Conservation (phyloP, 1,140 invertebrate species). For the Cydia amplana region DNA sequence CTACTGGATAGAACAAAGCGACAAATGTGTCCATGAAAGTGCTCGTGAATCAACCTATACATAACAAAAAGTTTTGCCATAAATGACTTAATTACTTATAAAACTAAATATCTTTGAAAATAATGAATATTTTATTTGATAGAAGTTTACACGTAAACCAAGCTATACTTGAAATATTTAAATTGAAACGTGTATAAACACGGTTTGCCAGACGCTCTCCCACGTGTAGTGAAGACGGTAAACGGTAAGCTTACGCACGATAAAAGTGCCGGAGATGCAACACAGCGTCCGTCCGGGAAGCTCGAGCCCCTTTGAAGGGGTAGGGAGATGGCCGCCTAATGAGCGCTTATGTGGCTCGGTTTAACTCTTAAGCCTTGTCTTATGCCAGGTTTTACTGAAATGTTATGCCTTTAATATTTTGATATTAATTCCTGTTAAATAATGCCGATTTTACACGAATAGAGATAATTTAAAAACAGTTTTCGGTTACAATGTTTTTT, state of each 20-base stretch:
- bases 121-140: too few relatives aligned
- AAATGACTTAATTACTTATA: too few relatives aligned
- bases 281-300: conserved; percentile 8
- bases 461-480: too few relatives aligned
- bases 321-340: background rate
- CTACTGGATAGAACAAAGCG: too few relatives aligned
- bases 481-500: too few relatives aligned
- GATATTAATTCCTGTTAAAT: background rate
- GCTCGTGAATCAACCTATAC: too few relatives aligned
- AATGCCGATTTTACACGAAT: too few relatives aligned
- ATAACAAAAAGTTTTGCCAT: too few relatives aligned
- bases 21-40: too few relatives aligned
- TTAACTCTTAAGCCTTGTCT: background rate
- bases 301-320: background rate
- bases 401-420: background rate
- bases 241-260: background rate
- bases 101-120: too few relatives aligned
- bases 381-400: background rate
- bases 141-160: too few relatives aligned
- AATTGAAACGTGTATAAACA: background rate
- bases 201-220: background rate
- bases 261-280: conserved; percentile 5
- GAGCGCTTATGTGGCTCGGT: conserved; percentile 9
- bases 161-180: background rate
- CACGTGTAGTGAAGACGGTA: background rate